A percentile compares a stretch with the other conserved stretches of the same genome.
phyloP scores from a whole-genome alignment of 2,797 vertebrate species.

The Phalanger gymnotis region DNA sequence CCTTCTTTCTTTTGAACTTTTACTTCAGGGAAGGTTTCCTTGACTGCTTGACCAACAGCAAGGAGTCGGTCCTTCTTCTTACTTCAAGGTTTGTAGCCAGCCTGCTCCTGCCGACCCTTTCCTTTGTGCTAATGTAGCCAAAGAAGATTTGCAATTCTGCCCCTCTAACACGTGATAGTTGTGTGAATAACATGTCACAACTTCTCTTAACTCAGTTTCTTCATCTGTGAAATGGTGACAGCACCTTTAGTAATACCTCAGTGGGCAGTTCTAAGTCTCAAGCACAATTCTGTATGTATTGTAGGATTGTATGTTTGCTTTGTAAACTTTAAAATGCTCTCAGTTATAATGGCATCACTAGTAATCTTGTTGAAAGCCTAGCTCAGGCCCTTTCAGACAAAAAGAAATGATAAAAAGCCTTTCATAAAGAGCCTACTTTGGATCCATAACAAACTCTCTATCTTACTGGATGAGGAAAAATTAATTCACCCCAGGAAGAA shows the following conservation, averaged over 20 bases:
- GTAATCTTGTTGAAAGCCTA: not conserved
- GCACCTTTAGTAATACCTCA: not conserved
- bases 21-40: too few species aligned
- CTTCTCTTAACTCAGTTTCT: not conserved
- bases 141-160: not conserved
- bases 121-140: not conserved
- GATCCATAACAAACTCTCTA: not conserved
- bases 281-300: not conserved
- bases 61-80: not conserved
- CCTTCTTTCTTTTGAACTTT: too few species aligned
- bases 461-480: not conserved
- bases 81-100: not conserved
- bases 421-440: not conserved
- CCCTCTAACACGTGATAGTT: not conserved
- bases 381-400: not conserved
- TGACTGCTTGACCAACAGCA: not conserved
- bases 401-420: not conserved
- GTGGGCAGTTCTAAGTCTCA: not conserved
- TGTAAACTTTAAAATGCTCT: too few species aligned
- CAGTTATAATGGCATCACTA: not conserved
- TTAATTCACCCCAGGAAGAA: not conserved
- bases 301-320: too few species aligned
- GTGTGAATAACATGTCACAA: not conserved
- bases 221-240: not conserved
- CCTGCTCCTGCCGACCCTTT: not conserved